Percentiles rank a stretch among this genome's conserved stretches.
Conservation (phyloP, 53 echinoderm and acorn worm species). For the Echinometra lucunter region DNA sequence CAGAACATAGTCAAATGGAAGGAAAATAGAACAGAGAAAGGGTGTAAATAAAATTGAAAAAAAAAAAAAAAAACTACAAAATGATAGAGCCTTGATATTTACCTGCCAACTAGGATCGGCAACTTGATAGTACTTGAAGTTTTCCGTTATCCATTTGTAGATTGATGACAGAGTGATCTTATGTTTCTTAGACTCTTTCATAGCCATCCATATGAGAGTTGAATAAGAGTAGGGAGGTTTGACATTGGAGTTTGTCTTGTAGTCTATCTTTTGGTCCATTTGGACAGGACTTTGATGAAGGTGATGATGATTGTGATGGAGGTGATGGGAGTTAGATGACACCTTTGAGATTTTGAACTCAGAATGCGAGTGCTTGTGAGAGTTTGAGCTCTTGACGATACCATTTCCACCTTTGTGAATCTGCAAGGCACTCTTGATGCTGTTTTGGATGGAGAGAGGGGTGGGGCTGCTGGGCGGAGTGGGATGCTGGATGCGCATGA, state of each 20-base stretch:
- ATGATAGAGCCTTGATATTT: constrained; percentile 41
- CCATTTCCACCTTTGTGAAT: constrained; percentile 58
- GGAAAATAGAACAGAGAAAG: not conserved
- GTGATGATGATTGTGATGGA: constrained; percentile 51
- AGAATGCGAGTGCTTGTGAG: constrained; percentile 54
- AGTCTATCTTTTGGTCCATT: constrained; percentile 85
- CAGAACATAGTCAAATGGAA: not conserved
- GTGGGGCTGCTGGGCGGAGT: constrained; percentile 96
- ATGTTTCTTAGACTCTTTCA: constrained; percentile 96
- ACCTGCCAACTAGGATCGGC: constrained; percentile 99
- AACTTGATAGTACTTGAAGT: constrained; percentile 95
- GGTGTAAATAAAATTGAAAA: not conserved
- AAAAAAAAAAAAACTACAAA: not conserved
- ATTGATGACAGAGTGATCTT: constrained; percentile 99
- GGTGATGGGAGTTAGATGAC: constrained; percentile 33
- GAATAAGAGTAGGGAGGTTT: constrained; percentile 98
- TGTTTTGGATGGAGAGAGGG: constrained; percentile 82
- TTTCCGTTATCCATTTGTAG: constrained; percentile 96
- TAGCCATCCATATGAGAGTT: constrained; percentile 98
- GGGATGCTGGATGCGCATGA: constrained; percentile 93
- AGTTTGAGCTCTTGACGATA: constrained; percentile 16
- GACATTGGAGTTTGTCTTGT: constrained; percentile 86
- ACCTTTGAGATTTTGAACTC: constrained; percentile 68
- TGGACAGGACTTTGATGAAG: constrained; percentile 50
- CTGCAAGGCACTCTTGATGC: constrained; percentile 63